A percentile compares a stretch with the other conserved stretches of the same genome.
phyloP scores from a whole-genome alignment of 2,888 invertebrate species.

The Drosophila putrida region DNA sequence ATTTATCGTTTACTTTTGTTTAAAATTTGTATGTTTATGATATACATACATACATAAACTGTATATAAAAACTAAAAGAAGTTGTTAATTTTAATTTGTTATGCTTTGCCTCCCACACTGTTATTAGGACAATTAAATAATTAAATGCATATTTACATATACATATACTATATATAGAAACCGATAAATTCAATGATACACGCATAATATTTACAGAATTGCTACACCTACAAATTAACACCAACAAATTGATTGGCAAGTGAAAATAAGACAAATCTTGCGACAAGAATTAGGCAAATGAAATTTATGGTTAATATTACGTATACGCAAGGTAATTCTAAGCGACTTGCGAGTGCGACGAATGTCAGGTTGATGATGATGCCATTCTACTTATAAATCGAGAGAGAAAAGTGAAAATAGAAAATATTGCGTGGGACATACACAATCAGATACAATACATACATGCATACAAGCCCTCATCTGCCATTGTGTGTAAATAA shows the following conservation, averaged over 20 bases:
- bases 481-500: slow-evolving; percentile 43
- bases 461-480: slow-evolving; percentile 20
- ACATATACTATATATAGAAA: slow-evolving; percentile 25
- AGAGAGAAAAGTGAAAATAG: background rate
- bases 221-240: slow-evolving; percentile 17
- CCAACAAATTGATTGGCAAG: slow-evolving; percentile 19
- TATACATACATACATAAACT: slow-evolving; percentile 39
- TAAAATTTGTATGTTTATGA: slow-evolving; percentile 46
- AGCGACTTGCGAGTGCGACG: slow-evolving; percentile 1
- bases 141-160: slow-evolving; percentile 51
- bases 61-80: slow-evolving; percentile 38
- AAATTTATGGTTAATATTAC: slow-evolving; percentile 13
- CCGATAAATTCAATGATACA: slow-evolving; percentile 27
- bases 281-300: slow-evolving; percentile 3
- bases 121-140: slow-evolving; percentile 80
- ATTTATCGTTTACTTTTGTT: slow-evolving; percentile 62
- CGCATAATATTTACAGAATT: slow-evolving; percentile 21
- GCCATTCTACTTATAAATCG: slow-evolving; percentile 20
- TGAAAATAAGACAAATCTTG: slow-evolving; percentile 16
- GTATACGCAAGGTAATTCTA: slow-evolving; percentile 13
- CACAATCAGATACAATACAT: slow-evolving; percentile 7
- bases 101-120: slow-evolving; percentile 76
- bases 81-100: slow-evolving; percentile 76
- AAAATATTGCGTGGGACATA: slow-evolving; percentile 9
- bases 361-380: slow-evolving; percentile 24